phyloP scores from a whole-genome alignment of 2,113 vertebrate genomes.

The Erythrocercus mccallii region DNA sequence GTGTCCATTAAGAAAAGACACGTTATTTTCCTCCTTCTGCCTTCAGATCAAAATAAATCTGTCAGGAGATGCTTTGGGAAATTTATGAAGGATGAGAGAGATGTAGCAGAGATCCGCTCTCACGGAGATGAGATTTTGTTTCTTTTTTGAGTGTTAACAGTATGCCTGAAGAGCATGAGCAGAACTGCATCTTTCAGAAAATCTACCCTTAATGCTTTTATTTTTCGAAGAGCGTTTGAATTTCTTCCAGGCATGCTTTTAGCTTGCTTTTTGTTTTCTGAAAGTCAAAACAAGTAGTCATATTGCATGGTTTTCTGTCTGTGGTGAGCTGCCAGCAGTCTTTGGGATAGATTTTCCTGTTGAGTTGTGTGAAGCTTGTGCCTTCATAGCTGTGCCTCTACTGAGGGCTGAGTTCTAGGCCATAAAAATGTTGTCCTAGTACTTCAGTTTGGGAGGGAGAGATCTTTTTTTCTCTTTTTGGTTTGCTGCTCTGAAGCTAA shows the following conservation, averaged over 20 bases:
- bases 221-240: background rate
- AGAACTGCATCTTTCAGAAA: background rate
- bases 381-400: background rate
- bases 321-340: background rate
- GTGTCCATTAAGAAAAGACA: background rate
- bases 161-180: background rate
- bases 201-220: background rate
- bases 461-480: background rate
- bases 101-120: background rate
- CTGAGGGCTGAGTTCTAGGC: background rate
- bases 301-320: background rate
- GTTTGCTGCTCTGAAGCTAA: background rate
- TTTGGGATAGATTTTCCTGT: background rate
- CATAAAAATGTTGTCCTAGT: background rate
- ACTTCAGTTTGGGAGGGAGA: background rate
- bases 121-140: background rate
- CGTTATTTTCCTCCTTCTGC: fast-evolving
- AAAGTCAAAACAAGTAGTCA: background rate
- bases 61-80: background rate
- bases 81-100: background rate
- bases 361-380: background rate
- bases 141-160: background rate
- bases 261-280: background rate
- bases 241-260: background rate
- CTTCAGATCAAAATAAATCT: background rate